These are phyloP conservation scores for Myiozetetes cayanensis DNA, from an alignment of 2,113 vertebrate genomes.

Conservation along the genomic window DNA sequence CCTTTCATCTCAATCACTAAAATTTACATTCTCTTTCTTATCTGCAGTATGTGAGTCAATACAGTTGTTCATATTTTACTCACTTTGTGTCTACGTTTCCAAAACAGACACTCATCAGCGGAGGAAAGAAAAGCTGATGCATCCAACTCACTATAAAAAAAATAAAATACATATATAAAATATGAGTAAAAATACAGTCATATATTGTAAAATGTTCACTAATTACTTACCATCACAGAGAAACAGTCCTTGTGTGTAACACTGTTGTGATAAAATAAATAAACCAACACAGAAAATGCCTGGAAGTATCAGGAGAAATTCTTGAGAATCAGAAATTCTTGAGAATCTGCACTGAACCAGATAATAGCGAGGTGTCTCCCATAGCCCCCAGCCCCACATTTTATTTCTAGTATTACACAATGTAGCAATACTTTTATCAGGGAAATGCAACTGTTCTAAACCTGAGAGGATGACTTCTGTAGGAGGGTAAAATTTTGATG, in stretches of 20 bases:
- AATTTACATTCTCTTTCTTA: not conserved
- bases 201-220: not conserved
- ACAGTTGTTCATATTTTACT: not conserved
- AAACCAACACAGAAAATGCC: not conserved
- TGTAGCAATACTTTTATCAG: not conserved
- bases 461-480: not conserved
- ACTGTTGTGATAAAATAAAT: not conserved
- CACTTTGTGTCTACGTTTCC: not conserved
- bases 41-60: not conserved
- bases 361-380: rapidly evolving
- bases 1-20: not conserved
- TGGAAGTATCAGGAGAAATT: not conserved
- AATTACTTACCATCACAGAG: too few relatives aligned
- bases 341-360: not conserved
- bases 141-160: not conserved
- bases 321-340: not conserved
- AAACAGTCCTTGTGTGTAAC: too few relatives aligned
- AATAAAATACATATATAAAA: not conserved
- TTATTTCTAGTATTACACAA: not conserved
- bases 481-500: not conserved
- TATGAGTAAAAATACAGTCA: not conserved
- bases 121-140: not conserved
- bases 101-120: rapidly evolving
- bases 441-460: not conserved
- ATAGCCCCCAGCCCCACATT: not conserved